phyloP scores from a whole-genome alignment of 2,113 vertebrate species.

The Hystrix cristata region DNA sequence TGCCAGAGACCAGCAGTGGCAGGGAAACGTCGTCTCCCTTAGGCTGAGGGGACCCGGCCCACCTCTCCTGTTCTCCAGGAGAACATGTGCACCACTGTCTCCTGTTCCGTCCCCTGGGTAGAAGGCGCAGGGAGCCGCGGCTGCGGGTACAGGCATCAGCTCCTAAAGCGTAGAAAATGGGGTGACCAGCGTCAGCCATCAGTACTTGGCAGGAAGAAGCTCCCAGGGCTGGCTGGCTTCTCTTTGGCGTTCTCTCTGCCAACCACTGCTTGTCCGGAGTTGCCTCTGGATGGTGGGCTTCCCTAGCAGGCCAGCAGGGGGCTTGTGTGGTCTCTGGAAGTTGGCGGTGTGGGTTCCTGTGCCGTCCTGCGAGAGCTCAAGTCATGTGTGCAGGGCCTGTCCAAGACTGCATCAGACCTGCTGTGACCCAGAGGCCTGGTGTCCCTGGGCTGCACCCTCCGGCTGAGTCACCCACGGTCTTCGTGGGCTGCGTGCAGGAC shows the following conservation, averaged over 20 bases:
- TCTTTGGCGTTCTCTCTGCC: fast-evolving
- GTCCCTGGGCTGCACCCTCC: not conserved
- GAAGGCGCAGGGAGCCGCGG: not conserved
- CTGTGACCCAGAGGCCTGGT: no score
- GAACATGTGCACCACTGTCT: not conserved
- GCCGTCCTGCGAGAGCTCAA: fast-evolving
- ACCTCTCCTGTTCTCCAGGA: not conserved
- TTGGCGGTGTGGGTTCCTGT: fast-evolving
- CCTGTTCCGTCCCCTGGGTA: not conserved
- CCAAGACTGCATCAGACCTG: fast-evolving
- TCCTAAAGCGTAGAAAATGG: fast-evolving
- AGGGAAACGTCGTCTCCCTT: not conserved
- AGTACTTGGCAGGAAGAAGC: not conserved
- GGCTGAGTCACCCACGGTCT: fast-evolving
- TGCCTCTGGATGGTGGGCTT: not conserved
- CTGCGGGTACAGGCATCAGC: fast-evolving
- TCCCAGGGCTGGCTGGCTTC: fast-evolving
- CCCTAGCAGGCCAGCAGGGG: fast-evolving
- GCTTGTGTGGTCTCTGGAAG: fast-evolving
- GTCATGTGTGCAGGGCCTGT: no score
- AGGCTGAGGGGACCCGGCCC: not conserved
- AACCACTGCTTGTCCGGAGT: fast-evolving
- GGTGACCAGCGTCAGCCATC: fast-evolving
- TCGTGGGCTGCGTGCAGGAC: fast-evolving
- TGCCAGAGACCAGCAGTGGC: not conserved